These are phyloP conservation scores for Drosophila peninsularis DNA, from an alignment of 2,888 invertebrate species.

Conservation along the genomic window DNA sequence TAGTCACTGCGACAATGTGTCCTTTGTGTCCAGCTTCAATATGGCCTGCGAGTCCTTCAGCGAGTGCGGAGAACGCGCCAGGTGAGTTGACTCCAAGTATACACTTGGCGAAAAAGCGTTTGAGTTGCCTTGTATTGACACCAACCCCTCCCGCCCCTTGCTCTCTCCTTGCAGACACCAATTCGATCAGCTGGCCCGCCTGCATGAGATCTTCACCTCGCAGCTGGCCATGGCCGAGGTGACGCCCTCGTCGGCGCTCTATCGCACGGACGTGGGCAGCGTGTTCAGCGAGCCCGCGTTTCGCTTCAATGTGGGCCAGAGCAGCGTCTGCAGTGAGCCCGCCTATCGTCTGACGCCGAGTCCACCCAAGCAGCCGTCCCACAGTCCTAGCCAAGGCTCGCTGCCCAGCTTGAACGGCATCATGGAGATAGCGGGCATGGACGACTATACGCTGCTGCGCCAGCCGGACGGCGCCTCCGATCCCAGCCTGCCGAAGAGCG, in stretches of 20 bases:
- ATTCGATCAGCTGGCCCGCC: slow-evolving; percentile 92
- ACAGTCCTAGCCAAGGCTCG: slow-evolving; percentile 84
- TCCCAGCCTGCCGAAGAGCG: slow-evolving; percentile 89
- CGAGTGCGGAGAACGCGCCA: slow-evolving; percentile 84
- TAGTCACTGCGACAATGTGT: slow-evolving; percentile 94
- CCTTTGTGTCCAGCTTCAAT: slow-evolving; percentile 93
- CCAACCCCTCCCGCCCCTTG: no score
- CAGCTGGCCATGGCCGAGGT: slow-evolving; percentile 91
- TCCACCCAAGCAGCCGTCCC: slow-evolving; percentile 84
- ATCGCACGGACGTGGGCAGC: slow-evolving; percentile 85
- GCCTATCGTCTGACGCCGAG: slow-evolving; percentile 87
- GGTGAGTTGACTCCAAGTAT: slow-evolving; percentile 61
- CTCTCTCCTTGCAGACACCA: slow-evolving; percentile 83
- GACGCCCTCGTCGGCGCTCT: slow-evolving; percentile 86
- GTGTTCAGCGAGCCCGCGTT: slow-evolving; percentile 85
- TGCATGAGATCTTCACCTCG: slow-evolving; percentile 93
- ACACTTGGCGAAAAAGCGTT: no score
- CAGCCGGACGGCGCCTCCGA: slow-evolving; percentile 97
- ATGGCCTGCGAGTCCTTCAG: slow-evolving; percentile 85
- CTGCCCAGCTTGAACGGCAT: slow-evolving; percentile 88
- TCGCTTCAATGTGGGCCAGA: slow-evolving; percentile 86
- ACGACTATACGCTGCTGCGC: slow-evolving; percentile 89
- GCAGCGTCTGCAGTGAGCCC: slow-evolving; percentile 94
- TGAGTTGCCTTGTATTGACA: not conserved
- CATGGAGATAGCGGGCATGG: slow-evolving; percentile 86